phyloP scores from a whole-genome alignment of 37 sponge, comb jelly and placozoan genomes.

The Cladorhizidae sp. region DNA sequence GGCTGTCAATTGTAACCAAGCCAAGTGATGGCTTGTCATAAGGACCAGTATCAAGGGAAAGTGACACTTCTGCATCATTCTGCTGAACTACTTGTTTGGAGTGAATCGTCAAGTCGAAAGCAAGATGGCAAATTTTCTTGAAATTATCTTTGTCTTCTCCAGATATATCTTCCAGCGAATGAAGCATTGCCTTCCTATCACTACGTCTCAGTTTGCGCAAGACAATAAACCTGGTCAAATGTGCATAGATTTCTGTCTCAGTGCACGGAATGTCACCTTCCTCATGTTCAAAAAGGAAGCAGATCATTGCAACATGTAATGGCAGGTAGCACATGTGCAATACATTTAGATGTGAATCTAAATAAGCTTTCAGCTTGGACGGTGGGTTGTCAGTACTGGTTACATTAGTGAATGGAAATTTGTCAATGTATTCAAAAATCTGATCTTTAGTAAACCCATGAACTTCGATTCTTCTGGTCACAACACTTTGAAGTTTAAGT shows the following conservation, averaged over 20 bases:
- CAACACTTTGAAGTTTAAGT: neutral
- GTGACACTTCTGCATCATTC: neutral
- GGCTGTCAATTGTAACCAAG: conserved; percentile 1
- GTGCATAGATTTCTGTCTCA: conserved; percentile 38
- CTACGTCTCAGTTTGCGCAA: neutral
- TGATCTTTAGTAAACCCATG: neutral
- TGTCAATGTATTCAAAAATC: neutral
- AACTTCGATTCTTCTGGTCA: neutral
- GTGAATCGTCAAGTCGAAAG: conserved; percentile 2
- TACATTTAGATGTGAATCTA: conserved; percentile 11
- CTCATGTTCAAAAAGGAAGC: neutral
- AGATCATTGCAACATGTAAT: too few relatives aligned
- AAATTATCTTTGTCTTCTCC: conserved; percentile 9
- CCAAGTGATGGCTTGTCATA: neutral
- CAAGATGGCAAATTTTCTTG: conserved; percentile 15
- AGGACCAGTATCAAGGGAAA: neutral
- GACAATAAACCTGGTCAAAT: too few relatives aligned
- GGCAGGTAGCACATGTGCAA: too few relatives aligned
- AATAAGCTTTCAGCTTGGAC: neutral
- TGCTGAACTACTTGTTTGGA: neutral
- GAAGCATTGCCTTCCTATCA: neutral
- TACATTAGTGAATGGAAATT: neutral
- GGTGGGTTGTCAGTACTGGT: neutral
- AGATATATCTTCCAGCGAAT: neutral
- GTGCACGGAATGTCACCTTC: conserved; percentile 32